A percentile compares a stretch with the other conserved stretches of the same genome.
Conservation (phyloP, 30 jellyfish, hydroid and myxozoan species). For the Chrysaora quinquecirrha region DNA sequence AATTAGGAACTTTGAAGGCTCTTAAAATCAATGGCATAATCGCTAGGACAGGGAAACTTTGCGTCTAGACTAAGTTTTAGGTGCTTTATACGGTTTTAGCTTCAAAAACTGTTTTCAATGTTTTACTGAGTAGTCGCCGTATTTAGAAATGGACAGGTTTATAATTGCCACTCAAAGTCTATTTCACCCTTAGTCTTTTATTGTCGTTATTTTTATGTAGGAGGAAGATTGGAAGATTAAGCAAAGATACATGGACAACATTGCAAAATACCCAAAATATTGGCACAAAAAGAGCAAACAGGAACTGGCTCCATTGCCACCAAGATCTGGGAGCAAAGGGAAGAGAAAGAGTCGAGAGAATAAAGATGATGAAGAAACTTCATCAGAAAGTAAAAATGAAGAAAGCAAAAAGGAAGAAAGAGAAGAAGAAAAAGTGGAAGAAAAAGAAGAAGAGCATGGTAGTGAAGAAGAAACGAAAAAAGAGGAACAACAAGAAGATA, state of each 20-base stretch:
- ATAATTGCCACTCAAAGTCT: too few species aligned
- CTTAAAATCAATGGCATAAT: too few species aligned
- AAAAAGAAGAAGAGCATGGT: constrained; percentile 18
- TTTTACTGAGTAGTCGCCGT: too few species aligned
- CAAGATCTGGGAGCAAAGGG: constrained; percentile 27
- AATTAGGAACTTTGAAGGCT: too few species aligned
- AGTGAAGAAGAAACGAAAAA: constrained; percentile 17
- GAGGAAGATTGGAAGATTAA: constrained; percentile 84
- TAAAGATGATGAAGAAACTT: background rate
- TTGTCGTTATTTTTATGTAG: constrained; percentile 25
- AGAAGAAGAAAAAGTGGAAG: background rate
- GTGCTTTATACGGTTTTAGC: too few species aligned
- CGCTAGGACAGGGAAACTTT: too few species aligned
- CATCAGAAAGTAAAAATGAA: background rate
- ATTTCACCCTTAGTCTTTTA: too few species aligned
- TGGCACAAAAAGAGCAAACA: constrained; percentile 68
- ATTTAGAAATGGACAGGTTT: too few species aligned
- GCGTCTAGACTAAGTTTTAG: too few species aligned
- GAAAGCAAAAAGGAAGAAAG: background rate
- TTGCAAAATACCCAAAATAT: constrained; percentile 90
- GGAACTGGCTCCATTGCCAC: constrained; percentile 47
- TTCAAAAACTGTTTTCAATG: too few species aligned
- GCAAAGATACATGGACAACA: constrained; percentile 91
- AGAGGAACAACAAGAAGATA: constrained; percentile 6
- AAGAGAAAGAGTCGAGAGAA: background rate